Percentiles rank a stretch among this genome's conserved stretches.
Conservation (phyloP, 2,888 invertebrate species). For the Nymphalis urticae region DNA sequence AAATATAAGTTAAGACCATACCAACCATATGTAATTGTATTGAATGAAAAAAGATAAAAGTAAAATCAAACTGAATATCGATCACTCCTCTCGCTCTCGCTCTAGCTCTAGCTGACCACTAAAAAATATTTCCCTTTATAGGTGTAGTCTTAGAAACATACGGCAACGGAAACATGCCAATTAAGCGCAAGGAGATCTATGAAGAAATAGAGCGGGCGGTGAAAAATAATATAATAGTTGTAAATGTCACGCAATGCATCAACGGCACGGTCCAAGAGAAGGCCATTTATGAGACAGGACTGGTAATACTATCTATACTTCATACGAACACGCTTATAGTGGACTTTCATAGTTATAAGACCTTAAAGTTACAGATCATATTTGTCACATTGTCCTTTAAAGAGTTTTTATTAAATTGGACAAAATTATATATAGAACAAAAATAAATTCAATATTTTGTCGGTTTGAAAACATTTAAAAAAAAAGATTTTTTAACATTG, state of each 20-base stretch:
- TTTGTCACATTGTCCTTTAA: too few relatives aligned
- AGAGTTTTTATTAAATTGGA: too few relatives aligned
- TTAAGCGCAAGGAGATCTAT: conserved; percentile 90
- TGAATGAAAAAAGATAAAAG: too few relatives aligned
- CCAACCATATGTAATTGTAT: too few relatives aligned
- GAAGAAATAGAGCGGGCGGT: conserved; percentile 87
- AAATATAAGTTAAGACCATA: too few relatives aligned
- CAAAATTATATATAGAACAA: too few relatives aligned
- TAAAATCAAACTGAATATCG: too few relatives aligned
- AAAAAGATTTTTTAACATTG: too few relatives aligned
- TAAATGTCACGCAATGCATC: conserved; percentile 96
- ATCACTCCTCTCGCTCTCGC: too few relatives aligned
- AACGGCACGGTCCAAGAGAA: conserved; percentile 88
- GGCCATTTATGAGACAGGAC: conserved; percentile 92
- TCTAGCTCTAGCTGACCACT: too few relatives aligned
- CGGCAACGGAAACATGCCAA: conserved; percentile 96
- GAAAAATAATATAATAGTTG: conserved; percentile 89
- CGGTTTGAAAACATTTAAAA: too few relatives aligned
- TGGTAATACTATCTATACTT: conserved; percentile 66
- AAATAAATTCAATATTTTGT: too few relatives aligned
- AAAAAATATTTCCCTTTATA: conserved; percentile 39
- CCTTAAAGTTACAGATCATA: not conserved
- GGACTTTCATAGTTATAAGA: not conserved
- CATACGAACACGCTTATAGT: not conserved
- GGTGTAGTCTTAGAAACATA: conserved; percentile 95